Evolutionary conservation across 2,113 vertebrate genomes (phyloP), one percentile per base, ranked within the genome.

Genomic region (Etheostoma cragini): DNA sequence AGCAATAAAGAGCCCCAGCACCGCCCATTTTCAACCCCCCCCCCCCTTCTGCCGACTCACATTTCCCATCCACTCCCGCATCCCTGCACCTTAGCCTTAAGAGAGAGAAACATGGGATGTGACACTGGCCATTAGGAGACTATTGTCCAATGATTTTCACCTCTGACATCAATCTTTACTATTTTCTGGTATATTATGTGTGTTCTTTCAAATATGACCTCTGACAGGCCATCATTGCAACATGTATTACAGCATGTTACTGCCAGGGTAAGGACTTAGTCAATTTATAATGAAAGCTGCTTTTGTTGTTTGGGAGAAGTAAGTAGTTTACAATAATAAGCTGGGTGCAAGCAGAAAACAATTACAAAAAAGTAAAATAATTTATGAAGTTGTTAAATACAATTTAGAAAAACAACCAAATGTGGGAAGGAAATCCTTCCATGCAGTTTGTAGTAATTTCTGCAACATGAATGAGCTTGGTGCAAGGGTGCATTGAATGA

Each of bases 1-100:
- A 6, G 87, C 76, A 16, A 90, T 93, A 92, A 94, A 93, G 45
- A 81, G 47, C 47, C 3, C 65, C 24, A 3, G 80, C 70, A 6
- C 47, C 58, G 21, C 62, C 71, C 70, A 52, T 58, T 50, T 6
- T 5, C 53, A 11, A 13, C 26, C 26, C 67, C 22, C 49, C 64
- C 6, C 7, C n/a, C 33, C 33, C 46, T 12, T 12, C 22, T 30
- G 50, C 15, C 19, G 2, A 42, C 22, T 53, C 16, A 8, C 26
- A 46, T 47, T 38, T 47, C 50, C 60, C 56, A 68, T 62, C 67
- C 73, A 67, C 33, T 63, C 61, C 69, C 58, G n/a, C 21, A 11
- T 57, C 58, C 56, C 38, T 57, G 7, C 73, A 58, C 46, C 58
- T 21, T n/a, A 21, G 52, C 66, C 19, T 57, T 47, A 68, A 16